phyloP scores from a whole-genome alignment of 2,113 vertebrate genomes.

The Eulemur rufifrons region DNA sequence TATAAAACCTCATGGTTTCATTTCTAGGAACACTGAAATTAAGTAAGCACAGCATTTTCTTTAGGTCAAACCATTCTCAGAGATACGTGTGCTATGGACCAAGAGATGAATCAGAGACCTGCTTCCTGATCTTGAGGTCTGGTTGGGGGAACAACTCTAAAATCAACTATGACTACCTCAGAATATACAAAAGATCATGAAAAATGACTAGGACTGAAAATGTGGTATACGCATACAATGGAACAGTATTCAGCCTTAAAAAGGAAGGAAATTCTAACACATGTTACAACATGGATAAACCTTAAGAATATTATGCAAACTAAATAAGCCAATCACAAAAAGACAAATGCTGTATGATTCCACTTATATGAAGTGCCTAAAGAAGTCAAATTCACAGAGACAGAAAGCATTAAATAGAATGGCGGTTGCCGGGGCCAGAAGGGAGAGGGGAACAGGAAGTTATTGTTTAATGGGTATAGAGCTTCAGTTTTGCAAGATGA shows the following conservation, averaged over 20 bases:
- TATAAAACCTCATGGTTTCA: conserved; percentile 36
- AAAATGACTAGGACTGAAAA: conserved; percentile 12
- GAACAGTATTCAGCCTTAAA: too few relatives aligned
- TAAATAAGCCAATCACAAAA: not conserved
- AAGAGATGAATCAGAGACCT: not conserved
- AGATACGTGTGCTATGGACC: not conserved
- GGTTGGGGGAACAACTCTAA: not conserved
- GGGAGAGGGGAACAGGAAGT: not conserved
- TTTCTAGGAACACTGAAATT: conserved; percentile 28
- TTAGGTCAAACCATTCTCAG: conserved; percentile 28
- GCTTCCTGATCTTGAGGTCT: not conserved
- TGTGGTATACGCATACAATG: not conserved
- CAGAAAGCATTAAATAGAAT: not conserved
- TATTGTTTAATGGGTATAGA: not conserved
- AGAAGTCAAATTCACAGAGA: not conserved
- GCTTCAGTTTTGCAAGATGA: not conserved
- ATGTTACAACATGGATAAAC: not conserved
- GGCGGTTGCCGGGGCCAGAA: not conserved
- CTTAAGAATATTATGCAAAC: not conserved
- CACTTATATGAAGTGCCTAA: not conserved
- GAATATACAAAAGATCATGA: not conserved
- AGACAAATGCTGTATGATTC: not conserved
- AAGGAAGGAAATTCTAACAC: not conserved
- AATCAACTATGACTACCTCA: not conserved
- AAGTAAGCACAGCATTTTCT: not conserved